Percentiles rank a stretch among this genome's conserved stretches.
phyloP scores from a whole-genome alignment of 2,113 vertebrate genomes.

The Stigmatopora nigra region DNA sequence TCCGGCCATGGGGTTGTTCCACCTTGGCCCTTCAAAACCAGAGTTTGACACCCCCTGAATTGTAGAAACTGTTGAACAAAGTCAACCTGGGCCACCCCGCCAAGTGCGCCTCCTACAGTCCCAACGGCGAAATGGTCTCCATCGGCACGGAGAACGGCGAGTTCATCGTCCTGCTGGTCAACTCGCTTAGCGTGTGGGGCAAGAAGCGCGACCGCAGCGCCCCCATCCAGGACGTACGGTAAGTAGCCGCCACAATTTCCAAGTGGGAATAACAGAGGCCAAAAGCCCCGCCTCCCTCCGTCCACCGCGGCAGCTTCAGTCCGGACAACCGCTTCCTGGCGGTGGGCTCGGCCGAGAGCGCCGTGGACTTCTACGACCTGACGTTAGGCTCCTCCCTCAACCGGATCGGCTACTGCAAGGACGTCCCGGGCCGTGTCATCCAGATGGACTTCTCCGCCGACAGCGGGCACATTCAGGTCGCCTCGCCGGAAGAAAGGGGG shows the following conservation, averaged over 20 bases:
- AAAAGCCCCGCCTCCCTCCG: too few relatives aligned
- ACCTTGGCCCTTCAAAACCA: too few relatives aligned
- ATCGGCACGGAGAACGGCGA: conserved; percentile 96
- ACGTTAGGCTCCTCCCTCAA: conserved; percentile 88
- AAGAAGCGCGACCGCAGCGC: conserved; percentile 93
- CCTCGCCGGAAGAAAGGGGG: too few relatives aligned
- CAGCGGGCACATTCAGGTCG: conserved; percentile 86
- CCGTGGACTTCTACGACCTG: conserved; percentile 94
- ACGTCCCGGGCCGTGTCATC: conserved; percentile 87
- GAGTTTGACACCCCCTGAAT: too few relatives aligned
- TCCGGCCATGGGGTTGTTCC: too few relatives aligned
- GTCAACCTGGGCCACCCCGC: conserved; percentile 87
- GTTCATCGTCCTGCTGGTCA: conserved; percentile 86
- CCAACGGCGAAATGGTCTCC: conserved; percentile 90
- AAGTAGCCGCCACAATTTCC: not conserved
- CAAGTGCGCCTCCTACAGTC: conserved; percentile 82
- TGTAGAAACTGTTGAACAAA: conserved; percentile 91
- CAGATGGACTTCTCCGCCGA: conserved; percentile 96
- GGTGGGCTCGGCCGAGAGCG: conserved; percentile 84
- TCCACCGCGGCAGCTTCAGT: conserved; percentile 76
- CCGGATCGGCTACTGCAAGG: conserved; percentile 91
- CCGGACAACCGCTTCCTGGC: conserved; percentile 88
- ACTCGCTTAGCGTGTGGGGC: conserved; percentile 90
- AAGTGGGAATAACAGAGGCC: too few relatives aligned
- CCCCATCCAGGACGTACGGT: conserved; percentile 92